Percentiles rank a stretch among this genome's conserved stretches.
Evolutionary conservation across 2,113 vertebrate genomes (phyloP).

Genomic region (Gambusia affinis): DNA sequence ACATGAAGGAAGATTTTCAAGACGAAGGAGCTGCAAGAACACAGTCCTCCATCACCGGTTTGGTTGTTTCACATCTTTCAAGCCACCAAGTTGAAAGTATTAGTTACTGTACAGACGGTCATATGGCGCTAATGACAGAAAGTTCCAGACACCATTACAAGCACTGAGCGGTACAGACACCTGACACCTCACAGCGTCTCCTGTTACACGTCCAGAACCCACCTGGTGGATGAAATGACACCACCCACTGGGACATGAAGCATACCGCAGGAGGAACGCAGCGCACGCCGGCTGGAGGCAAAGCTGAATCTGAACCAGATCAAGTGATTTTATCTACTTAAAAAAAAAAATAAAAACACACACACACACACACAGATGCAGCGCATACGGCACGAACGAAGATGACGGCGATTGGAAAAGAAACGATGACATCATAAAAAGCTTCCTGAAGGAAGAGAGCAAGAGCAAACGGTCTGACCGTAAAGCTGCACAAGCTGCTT

Average conservation of each 20-base stretch:
- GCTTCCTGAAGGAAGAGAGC: not conserved
- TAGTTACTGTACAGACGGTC: not conserved
- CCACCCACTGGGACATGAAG: conserved; percentile 21
- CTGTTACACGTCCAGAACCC: conserved; percentile 42
- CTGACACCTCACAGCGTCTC: conserved; percentile 33
- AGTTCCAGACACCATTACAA: conserved; percentile 25
- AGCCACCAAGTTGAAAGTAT: not conserved
- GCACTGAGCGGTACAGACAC: conserved; percentile 38
- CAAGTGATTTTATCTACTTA: not conserved
- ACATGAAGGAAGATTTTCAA: too few relatives aligned
- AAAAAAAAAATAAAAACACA: not conserved
- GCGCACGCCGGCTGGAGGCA: not conserved
- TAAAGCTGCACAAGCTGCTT: not conserved
- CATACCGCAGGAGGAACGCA: conserved; percentile 13
- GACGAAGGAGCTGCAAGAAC: too few relatives aligned
- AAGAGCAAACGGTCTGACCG: not conserved
- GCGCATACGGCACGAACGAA: not conserved
- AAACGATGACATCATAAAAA: not conserved
- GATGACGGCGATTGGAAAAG: conserved; percentile 3
- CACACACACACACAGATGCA: not conserved
- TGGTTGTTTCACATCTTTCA: not conserved
- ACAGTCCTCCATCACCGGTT: not conserved
- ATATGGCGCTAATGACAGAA: conserved; percentile 19
- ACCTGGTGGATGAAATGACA: conserved; percentile 48
- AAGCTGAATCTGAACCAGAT: conserved; percentile 25